Evolutionary conservation across 1,140 invertebrate species (phyloP).

Genomic region (Drosophila willistoni): DNA sequence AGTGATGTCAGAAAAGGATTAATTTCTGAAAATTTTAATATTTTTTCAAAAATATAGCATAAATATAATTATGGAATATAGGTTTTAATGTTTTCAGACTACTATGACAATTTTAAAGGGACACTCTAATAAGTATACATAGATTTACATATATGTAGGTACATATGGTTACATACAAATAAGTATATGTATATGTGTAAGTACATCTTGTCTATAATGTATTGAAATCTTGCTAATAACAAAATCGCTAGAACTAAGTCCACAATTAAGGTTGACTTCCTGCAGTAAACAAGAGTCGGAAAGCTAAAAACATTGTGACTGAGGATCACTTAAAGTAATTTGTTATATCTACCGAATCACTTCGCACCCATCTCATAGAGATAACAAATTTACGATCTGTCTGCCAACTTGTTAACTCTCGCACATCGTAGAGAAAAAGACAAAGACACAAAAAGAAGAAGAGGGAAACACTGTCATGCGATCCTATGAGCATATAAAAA

Average conservation of each 20-base stretch:
- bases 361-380: constrained; percentile 6
- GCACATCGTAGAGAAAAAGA: constrained; percentile 44
- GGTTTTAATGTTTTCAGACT: too few species aligned
- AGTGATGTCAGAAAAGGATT: too few species aligned
- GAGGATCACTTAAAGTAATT: constrained; percentile 6
- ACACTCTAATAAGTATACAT: too few species aligned
- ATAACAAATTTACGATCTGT: constrained; percentile 51
- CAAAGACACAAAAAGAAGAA: not conserved
- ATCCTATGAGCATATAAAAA: constrained; percentile 20
- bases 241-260: not conserved
- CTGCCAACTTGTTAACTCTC: constrained; percentile 50
- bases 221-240: not conserved
- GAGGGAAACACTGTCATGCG: constrained; percentile 20
- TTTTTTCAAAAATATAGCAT: too few species aligned
- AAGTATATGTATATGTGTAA: too few species aligned
- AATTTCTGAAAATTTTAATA: too few species aligned
- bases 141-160: too few species aligned
- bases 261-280: not conserved
- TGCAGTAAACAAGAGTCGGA: not conserved
- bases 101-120: too few species aligned
- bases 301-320: not conserved
- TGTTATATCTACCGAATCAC: not conserved
- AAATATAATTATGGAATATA: too few species aligned
- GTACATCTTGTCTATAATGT: too few species aligned
- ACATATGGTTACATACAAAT: too few species aligned